Evolutionary conservation across 2,113 vertebrate species (phyloP), one percentile per base, ranked within the genome.

Genomic region (Petrocephalus zakoni): DNA sequence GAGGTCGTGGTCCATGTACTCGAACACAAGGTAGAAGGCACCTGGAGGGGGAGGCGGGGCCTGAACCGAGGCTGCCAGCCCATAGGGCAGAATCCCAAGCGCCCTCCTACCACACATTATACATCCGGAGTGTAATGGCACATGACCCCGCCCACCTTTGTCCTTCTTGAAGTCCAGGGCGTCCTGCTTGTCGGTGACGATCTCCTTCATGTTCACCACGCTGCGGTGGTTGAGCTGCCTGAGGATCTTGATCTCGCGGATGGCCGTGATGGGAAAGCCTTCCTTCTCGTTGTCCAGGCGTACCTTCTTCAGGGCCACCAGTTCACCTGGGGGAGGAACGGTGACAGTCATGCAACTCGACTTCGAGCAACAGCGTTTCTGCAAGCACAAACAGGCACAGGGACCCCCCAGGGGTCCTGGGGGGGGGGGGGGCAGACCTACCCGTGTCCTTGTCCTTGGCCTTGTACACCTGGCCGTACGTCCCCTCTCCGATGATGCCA

Each of bases 121-220:
- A 49, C 47, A 49, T n/a, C n/a, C n/a, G n/a, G n/a, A n/a, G n/a
- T n/a, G 58, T 19, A 64, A 21, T 5, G 19, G 19, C 2, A n/a
- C 58, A 7, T 7, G 3, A 7, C 1, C 81, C 19, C 8, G 46
- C 81, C 86, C 88, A 99, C 98, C 98, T 98, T 97, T 99, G 94
- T 99, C 98, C 92, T 99, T 99, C 93, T 99, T 99, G 94, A 99
- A 99, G 95, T 99, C 98, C 87, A 99, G 96, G 46, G 98, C 98
- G 91, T 99, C 98, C 93, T 99, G 98, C 90, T 99, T 99, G 95
- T 99, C 98, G 0, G 98, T 99, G 93, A 99, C 98, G 0, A 99
- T 99, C 93, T 99, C 98, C 95, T 99, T 99, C 98, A 99, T 99
- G 95, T 99, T 99, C 91, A 99, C 98, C 3, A 99, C 98, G 10